phyloP scores from a whole-genome alignment of 2,797 vertebrate species.

The Champsocephalus gunnari region DNA sequence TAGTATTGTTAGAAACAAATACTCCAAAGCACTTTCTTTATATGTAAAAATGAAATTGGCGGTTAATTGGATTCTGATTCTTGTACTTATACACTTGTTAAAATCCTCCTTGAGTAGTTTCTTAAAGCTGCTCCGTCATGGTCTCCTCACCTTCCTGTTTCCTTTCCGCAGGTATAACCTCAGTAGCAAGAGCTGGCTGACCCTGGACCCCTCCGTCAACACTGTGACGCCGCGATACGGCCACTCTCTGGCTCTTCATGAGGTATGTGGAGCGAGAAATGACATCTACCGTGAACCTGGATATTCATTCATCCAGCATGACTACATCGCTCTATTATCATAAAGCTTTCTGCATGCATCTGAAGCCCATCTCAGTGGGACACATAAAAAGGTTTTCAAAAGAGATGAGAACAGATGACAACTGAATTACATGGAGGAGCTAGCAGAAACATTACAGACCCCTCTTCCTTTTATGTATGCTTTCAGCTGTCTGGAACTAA shows the following conservation, averaged over 20 bases:
- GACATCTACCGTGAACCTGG: background rate
- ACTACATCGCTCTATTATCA: background rate
- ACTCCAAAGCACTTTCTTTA: too few species aligned
- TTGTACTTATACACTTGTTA: too few species aligned
- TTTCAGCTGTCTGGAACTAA: slow-evolving; percentile 37
- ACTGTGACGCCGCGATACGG: slow-evolving; percentile 92
- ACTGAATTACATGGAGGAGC: slow-evolving; percentile 4
- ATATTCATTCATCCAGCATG: background rate
- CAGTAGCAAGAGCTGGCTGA: slow-evolving; percentile 88
- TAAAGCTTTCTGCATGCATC: background rate
- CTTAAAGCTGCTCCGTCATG: background rate
- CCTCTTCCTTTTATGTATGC: slow-evolving; percentile 1
- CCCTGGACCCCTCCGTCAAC: slow-evolving; percentile 88
- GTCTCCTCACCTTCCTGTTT: background rate
- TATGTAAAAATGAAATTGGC: too few species aligned
- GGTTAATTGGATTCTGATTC: too few species aligned
- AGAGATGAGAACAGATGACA: slow-evolving; percentile 2
- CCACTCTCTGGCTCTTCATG: slow-evolving; percentile 90
- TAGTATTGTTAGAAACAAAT: too few species aligned
- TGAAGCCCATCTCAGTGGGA: background rate
- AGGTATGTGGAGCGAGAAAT: slow-evolving; percentile 78
- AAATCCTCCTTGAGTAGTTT: background rate
- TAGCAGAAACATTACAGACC: slow-evolving; percentile 12
- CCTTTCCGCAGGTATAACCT: slow-evolving; percentile 88
- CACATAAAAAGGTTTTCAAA: background rate